Percentiles rank a stretch among this genome's conserved stretches.
These are phyloP conservation scores for Podocnemis expansa DNA, from an alignment of 2,113 vertebrate genomes.

Conservation along the genomic window DNA sequence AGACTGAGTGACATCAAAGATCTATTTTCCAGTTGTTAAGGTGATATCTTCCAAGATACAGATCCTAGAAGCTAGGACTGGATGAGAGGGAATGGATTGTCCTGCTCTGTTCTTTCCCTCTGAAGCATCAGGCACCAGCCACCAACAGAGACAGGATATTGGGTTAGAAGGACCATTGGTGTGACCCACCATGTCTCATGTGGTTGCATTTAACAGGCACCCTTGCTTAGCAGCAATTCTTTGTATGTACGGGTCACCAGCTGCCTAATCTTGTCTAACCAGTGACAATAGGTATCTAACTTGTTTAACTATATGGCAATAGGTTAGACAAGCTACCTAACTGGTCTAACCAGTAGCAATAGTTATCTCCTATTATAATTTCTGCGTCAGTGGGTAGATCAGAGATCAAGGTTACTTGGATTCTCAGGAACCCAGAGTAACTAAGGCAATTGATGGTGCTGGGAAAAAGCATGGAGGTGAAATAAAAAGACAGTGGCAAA, in stretches of 20 bases:
- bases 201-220: not conserved
- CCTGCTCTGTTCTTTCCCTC: not conserved
- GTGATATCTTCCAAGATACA: not conserved
- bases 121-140: not conserved
- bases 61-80: not conserved
- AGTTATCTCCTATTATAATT: constrained; percentile 12
- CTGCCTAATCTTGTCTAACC: not conserved
- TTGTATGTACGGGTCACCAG: not conserved
- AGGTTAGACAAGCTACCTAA: not conserved
- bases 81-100: not conserved
- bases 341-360: not conserved
- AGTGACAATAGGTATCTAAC: not conserved
- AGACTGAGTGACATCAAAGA: too few species aligned
- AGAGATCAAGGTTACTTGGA: constrained; percentile 30
- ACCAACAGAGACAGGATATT: not conserved
- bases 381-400: not conserved
- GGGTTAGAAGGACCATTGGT: not conserved
- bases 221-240: not conserved
- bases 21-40: not conserved
- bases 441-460: constrained; percentile 2
- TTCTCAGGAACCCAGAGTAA: not conserved
- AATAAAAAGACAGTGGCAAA: constrained; percentile 26
- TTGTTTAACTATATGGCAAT: too few species aligned
- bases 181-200: not conserved
- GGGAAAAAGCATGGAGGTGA: constrained; percentile 16